phyloP scores from a whole-genome alignment of 2,797 vertebrate genomes.

The Capromys pilorides region DNA sequence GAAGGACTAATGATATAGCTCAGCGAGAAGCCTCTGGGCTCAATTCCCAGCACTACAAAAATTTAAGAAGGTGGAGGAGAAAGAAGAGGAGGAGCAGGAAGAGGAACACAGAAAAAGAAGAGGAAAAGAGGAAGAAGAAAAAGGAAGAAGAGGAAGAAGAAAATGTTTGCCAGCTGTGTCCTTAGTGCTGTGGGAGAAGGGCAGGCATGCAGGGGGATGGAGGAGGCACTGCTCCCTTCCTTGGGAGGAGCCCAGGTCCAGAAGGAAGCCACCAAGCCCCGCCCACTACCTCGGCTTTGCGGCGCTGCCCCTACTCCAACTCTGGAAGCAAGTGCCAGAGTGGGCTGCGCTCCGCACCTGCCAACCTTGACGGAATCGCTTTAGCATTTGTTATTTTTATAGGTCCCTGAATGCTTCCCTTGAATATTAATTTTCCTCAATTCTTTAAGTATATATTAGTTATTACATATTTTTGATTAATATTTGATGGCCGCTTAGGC shows the following conservation, averaged over 20 bases:
- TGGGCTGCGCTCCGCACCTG: conserved; percentile 68
- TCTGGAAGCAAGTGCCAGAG: not conserved
- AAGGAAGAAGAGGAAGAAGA: not conserved
- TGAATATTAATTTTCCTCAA: conserved; percentile 83
- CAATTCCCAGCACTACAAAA: not conserved
- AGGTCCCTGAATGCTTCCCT: conserved; percentile 78
- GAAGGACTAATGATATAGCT: not conserved
- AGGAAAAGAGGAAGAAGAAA: no score
- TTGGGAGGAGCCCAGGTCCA: not conserved
- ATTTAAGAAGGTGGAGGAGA: not conserved
- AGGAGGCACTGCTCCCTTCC: no score
- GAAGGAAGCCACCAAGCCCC: fast-evolving
- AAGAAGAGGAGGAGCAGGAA: not conserved
- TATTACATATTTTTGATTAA: conserved; percentile 85
- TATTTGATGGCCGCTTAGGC: conserved; percentile 83
- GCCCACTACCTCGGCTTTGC: not conserved
- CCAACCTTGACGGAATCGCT: conserved; percentile 75
- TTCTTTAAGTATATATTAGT: conserved; percentile 85
- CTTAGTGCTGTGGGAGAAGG: no score
- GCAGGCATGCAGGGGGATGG: not conserved
- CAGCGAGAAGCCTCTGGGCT: not conserved
- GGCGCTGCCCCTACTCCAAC: not conserved
- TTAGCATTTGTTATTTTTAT: conserved; percentile 83
- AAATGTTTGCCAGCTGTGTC: not conserved
- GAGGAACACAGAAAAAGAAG: not conserved